phyloP scores from a whole-genome alignment of 1,140 invertebrate species.

The Drusus annulatus region DNA sequence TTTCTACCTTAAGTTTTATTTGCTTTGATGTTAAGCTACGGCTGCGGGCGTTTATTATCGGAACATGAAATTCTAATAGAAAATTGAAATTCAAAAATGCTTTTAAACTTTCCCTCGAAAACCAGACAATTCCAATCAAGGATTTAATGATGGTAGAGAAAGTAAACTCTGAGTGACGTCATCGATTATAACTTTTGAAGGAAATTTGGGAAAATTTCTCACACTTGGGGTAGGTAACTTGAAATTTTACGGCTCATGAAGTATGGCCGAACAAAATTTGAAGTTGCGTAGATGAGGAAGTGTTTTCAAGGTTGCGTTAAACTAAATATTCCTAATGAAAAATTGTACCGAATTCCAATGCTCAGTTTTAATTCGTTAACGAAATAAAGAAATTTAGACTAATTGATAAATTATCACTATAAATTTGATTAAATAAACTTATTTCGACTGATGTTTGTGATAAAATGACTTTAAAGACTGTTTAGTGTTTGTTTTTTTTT shows the following conservation, averaged over 20 bases:
- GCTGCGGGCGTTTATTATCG: slow-evolving; percentile 15
- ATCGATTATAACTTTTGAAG: neutral
- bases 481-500: no score
- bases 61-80: slow-evolving; percentile 1
- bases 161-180: neutral
- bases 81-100: slow-evolving; percentile 11
- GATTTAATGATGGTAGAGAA: neutral
- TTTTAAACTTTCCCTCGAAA: slow-evolving; percentile 2
- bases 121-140: slow-evolving; percentile 4
- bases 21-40: neutral
- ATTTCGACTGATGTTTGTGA: no score
- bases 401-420: no score
- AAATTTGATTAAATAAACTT: no score
- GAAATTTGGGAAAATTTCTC: neutral
- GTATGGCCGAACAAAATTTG: neutral
- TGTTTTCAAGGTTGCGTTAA: no score
- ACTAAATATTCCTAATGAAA: no score
- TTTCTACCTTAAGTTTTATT: slow-evolving; percentile 27
- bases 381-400: no score
- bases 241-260: neutral
- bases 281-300: neutral
- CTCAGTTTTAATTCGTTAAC: no score
- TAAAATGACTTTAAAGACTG: no score
- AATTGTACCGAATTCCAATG: no score
- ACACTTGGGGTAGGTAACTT: neutral